Percentiles rank a stretch among this genome's conserved stretches.
Conservation (phyloP, 2,113 vertebrate genomes). For the Peucedramus taeniatus region DNA sequence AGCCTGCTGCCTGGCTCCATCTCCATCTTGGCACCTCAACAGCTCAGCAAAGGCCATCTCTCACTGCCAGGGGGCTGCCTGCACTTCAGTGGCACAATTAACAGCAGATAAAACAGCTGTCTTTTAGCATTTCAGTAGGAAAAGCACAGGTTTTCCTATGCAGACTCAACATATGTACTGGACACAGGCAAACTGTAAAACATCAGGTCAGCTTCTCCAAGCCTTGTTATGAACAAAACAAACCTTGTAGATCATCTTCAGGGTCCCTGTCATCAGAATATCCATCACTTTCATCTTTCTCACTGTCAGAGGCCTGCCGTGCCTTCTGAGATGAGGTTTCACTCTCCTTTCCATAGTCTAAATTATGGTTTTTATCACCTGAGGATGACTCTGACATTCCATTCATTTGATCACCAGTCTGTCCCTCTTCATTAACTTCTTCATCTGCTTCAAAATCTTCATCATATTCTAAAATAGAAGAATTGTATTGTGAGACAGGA, state of each 20-base stretch:
- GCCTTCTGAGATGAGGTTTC: conserved; percentile 1
- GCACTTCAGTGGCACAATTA: no score
- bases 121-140: not conserved
- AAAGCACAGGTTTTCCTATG: not conserved
- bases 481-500: conserved; percentile 22
- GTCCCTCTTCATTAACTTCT: conserved; percentile 63
- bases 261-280: conserved; percentile 66
- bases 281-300: conserved; percentile 22
- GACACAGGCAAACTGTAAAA: not conserved
- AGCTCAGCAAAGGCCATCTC: not conserved
- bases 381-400: conserved; percentile 61
- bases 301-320: conserved; percentile 7
- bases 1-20: not conserved
- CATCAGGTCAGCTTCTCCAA: not conserved
- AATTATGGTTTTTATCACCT: conserved; percentile 49
- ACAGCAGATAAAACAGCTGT: not conserved
- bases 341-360: conserved; percentile 11
- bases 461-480: conserved; percentile 80
- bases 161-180: not conserved
- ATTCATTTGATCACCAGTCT: conserved; percentile 44
- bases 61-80: not conserved
- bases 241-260: conserved; percentile 71
- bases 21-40: not conserved
- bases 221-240: not conserved
- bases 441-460: conserved; percentile 92